Conservation (phyloP, 2,888 invertebrate species). For the Cristatella mucedo region DNA sequence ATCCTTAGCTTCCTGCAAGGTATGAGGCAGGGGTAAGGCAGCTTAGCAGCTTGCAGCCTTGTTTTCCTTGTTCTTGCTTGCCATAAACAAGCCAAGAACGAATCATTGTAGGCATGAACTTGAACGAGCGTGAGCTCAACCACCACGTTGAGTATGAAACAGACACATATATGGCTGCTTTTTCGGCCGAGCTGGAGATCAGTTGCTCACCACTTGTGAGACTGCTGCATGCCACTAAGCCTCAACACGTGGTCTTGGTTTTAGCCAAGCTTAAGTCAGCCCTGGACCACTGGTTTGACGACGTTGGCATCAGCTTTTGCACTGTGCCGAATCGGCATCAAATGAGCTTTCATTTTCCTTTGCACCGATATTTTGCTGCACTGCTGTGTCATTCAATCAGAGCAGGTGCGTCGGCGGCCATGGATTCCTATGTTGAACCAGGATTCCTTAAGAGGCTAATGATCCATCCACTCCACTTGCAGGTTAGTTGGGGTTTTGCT, state of each 20-base stretch:
- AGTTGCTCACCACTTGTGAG: conserved; percentile 98
- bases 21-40: no score
- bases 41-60: neutral
- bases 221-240: conserved; percentile 50
- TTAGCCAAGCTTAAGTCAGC: conserved; percentile 48
- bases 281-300: conserved; percentile 72
- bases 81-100: neutral
- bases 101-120: conserved; percentile 65
- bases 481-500: conserved; percentile 50
- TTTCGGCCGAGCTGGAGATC: conserved; percentile 89
- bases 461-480: conserved; percentile 77
- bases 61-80: neutral
- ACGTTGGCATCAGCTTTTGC: neutral
- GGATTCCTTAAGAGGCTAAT: conserved; percentile 60
- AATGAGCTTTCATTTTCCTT: neutral
- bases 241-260: neutral
- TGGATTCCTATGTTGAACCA: no score
- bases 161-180: conserved; percentile 89
- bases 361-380: conserved; percentile 8
- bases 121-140: conserved; percentile 72
- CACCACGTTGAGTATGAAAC: conserved; percentile 92
- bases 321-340: neutral
- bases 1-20: conserved; percentile 88
- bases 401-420: no score
- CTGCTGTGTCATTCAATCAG: conserved; percentile 6